Evolutionary conservation across 2,888 invertebrate species (phyloP).

Genomic region (Trissonchulus latispiculum): DNA sequence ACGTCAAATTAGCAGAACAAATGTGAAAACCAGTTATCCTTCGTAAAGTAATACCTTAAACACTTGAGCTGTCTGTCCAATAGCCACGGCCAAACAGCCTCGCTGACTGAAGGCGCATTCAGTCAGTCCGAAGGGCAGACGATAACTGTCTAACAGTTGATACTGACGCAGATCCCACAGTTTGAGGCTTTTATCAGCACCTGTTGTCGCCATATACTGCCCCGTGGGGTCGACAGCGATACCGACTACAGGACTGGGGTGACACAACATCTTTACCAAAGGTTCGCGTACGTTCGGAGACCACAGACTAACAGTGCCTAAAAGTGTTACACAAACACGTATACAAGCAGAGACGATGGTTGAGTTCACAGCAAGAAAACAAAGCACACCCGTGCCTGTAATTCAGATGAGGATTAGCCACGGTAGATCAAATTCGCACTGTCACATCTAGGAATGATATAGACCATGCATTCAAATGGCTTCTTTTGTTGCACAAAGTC

Average conservation of each 20-base stretch:
- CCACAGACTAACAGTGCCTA: slow-evolving; percentile 84
- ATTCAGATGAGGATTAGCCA: too few species aligned
- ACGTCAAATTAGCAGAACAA: too few species aligned
- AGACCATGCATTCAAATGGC: too few species aligned
- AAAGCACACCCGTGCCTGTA: too few species aligned
- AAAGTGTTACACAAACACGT: slow-evolving; percentile 20
- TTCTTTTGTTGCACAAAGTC: too few species aligned
- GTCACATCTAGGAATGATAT: too few species aligned
- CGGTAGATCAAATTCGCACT: too few species aligned
- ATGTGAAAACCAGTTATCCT: too few species aligned
- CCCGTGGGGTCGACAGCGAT: slow-evolving; percentile 75
- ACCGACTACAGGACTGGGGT: slow-evolving; percentile 66
- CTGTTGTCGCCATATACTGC: slow-evolving; percentile 83
- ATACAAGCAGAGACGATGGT: too few species aligned
- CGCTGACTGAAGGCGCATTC: slow-evolving; percentile 74
- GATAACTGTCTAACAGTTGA: slow-evolving; percentile 63
- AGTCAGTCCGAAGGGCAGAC: slow-evolving; percentile 58
- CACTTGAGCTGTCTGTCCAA: background rate
- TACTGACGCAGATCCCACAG: slow-evolving; percentile 87
- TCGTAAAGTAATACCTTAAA: too few species aligned
- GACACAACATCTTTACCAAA: slow-evolving; percentile 80
- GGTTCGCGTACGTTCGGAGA: slow-evolving; percentile 74
- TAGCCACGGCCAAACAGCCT: slow-evolving; percentile 51
- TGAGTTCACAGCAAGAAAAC: too few species aligned
- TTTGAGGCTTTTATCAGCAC: slow-evolving; percentile 61